A percentile compares a stretch with the other conserved stretches of the same genome.
Conservation (phyloP, 1,140 invertebrate genomes). For the Cydia strobilella region DNA sequence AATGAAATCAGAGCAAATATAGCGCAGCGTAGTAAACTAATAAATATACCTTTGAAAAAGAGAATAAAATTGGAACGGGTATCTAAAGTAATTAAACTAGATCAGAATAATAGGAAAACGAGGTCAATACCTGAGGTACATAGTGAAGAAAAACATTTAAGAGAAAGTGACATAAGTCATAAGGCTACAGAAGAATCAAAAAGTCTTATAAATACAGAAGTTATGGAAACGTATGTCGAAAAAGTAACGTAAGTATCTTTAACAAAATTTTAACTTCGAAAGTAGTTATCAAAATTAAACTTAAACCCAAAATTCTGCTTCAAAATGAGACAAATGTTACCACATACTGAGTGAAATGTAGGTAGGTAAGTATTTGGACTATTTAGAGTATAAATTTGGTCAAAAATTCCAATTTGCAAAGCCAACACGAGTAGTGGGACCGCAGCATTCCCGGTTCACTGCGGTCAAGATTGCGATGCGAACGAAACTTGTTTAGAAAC, state of each 20-base stretch:
- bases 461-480: not conserved
- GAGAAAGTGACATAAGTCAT: not conserved
- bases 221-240: constrained; percentile 56
- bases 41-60: constrained; percentile 54
- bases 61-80: constrained; percentile 63
- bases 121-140: not conserved
- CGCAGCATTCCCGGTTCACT: not conserved
- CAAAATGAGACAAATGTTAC: not conserved
- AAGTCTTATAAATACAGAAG: not conserved
- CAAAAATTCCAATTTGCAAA: constrained; percentile 9
- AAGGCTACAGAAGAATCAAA: not conserved
- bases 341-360: not conserved
- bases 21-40: constrained; percentile 49
- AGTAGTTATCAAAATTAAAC: not conserved
- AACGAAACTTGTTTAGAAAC: not conserved
- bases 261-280: constrained; percentile 12
- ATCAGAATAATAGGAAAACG: constrained; percentile 55
- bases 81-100: constrained; percentile 59
- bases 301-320: not conserved
- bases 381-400: not conserved
- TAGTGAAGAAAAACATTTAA: not conserved
- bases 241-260: constrained; percentile 60
- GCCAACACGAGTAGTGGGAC: not conserved
- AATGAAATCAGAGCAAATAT: constrained; percentile 65
- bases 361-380: not conserved